Conservation (phyloP, 2,888 invertebrate species). For the Silvanus unidentatus region DNA sequence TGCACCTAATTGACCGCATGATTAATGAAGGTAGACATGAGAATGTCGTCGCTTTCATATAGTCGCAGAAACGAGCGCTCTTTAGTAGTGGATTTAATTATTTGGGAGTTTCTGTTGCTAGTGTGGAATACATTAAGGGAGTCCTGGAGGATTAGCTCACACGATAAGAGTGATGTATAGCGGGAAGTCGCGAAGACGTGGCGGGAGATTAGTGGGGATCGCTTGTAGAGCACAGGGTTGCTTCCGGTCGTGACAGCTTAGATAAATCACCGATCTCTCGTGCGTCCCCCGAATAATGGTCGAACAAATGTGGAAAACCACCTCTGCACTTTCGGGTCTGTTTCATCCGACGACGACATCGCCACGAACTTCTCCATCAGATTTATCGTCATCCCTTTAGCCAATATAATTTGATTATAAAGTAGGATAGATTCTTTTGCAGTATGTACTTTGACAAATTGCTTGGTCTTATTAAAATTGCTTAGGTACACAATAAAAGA, state of each 20-base stretch:
- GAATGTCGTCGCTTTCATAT: too few relatives aligned
- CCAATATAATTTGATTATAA: too few relatives aligned
- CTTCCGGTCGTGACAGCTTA: constrained; percentile 45
- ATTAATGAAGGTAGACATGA: too few relatives aligned
- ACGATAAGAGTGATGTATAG: constrained; percentile 45
- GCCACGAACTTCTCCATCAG: constrained; percentile 25
- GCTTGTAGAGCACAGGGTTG: constrained; percentile 45
- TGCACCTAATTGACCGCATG: too few relatives aligned
- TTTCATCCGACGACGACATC: constrained; percentile 21
- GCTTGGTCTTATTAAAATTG: too few relatives aligned
- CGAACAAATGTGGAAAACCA: constrained; percentile 47
- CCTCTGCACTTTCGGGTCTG: constrained; percentile 41
- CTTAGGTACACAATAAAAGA: too few relatives aligned
- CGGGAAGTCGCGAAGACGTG: constrained; percentile 46
- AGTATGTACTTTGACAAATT: too few relatives aligned
- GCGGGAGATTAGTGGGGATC: constrained; percentile 45
- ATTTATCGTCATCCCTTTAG: constrained; percentile 24
- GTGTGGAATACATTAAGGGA: constrained; percentile 31
- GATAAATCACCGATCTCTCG: constrained; percentile 43
- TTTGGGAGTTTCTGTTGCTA: constrained; percentile 23
- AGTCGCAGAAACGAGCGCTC: too few relatives aligned
- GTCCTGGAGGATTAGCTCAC: constrained; percentile 37
- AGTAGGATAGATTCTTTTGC: too few relatives aligned
- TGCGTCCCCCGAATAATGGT: constrained; percentile 43
- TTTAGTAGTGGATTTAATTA: constrained; percentile 26